Evolutionary conservation across 1,140 invertebrate genomes (phyloP).

Genomic region (Drosophila tristis): DNA sequence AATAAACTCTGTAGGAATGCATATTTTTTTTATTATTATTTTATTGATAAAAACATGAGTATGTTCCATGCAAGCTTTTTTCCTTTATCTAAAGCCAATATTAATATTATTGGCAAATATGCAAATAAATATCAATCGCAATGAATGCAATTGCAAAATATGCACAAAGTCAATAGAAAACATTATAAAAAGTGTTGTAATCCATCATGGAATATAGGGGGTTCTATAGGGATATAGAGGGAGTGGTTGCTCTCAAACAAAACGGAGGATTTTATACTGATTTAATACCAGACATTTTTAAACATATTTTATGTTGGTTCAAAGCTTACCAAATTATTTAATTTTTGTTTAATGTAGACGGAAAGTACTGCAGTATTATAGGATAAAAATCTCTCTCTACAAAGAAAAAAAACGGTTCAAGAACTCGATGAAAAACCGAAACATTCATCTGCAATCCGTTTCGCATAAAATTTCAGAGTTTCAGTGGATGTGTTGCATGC

Average conservation of each 20-base stretch:
- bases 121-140: constrained; percentile 2
- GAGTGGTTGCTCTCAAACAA: too few species aligned
- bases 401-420: background rate
- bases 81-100: constrained; percentile 9
- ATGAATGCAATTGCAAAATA: constrained; percentile 27
- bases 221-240: too few species aligned
- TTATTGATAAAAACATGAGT: constrained; percentile 27
- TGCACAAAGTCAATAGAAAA: background rate
- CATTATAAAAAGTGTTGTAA: too few species aligned
- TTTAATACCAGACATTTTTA: too few species aligned
- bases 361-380: too few species aligned
- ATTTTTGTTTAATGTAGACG: too few species aligned
- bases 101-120: constrained; percentile 22
- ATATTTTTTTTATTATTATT: background rate
- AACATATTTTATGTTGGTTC: too few species aligned
- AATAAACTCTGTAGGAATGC: background rate
- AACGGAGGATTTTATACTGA: too few species aligned
- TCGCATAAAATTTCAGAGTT: too few species aligned
- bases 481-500: constrained; percentile 12
- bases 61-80: constrained; percentile 20
- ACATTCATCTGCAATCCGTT: constrained; percentile 27
- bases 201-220: too few species aligned
- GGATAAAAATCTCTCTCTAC: too few species aligned
- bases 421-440: background rate
- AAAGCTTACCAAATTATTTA: too few species aligned